Percentiles rank a stretch among this genome's conserved stretches.
phyloP scores from a whole-genome alignment of 1,140 invertebrate genomes.

The Telenomus remus region DNA sequence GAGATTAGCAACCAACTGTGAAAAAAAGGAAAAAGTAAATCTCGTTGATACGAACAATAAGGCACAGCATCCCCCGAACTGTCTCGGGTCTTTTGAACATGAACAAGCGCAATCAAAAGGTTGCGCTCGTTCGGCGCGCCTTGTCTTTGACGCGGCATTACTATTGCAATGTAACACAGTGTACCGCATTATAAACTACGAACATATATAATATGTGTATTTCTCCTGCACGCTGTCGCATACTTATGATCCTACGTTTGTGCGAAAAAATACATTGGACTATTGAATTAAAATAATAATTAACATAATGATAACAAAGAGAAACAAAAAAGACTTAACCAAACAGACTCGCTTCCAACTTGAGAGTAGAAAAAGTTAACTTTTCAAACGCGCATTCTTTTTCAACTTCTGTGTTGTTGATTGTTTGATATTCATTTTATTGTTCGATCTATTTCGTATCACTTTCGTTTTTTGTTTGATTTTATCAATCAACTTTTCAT shows the following conservation, averaged over 20 bases:
- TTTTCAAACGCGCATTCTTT: slow-evolving; percentile 40
- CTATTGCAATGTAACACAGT: slow-evolving; percentile 50
- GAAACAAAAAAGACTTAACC: slow-evolving; percentile 20
- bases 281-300: slow-evolving; percentile 20
- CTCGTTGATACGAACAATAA: background rate
- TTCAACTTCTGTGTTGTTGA: background rate
- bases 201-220: slow-evolving; percentile 60
- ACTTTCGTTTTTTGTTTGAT: background rate
- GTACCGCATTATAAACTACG: slow-evolving; percentile 53
- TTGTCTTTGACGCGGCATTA: slow-evolving; percentile 24
- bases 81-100: background rate
- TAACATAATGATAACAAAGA: slow-evolving; percentile 19
- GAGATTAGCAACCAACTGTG: slow-evolving; percentile 63
- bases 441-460: background rate
- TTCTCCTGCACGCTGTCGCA: slow-evolving; percentile 65
- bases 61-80: background rate
- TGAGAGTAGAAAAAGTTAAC: slow-evolving; percentile 7
- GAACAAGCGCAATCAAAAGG: too few relatives aligned
- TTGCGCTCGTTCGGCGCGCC: background rate
- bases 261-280: slow-evolving; percentile 25
- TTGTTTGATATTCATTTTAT: background rate
- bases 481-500: too few relatives aligned
- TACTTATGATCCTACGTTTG: slow-evolving; percentile 56
- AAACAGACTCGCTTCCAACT: slow-evolving; percentile 20
- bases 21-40: slow-evolving; percentile 3